These are phyloP conservation scores for Himalopsyche kuldschensis DNA, from an alignment of 2,888 invertebrate species.

Conservation along the genomic window DNA sequence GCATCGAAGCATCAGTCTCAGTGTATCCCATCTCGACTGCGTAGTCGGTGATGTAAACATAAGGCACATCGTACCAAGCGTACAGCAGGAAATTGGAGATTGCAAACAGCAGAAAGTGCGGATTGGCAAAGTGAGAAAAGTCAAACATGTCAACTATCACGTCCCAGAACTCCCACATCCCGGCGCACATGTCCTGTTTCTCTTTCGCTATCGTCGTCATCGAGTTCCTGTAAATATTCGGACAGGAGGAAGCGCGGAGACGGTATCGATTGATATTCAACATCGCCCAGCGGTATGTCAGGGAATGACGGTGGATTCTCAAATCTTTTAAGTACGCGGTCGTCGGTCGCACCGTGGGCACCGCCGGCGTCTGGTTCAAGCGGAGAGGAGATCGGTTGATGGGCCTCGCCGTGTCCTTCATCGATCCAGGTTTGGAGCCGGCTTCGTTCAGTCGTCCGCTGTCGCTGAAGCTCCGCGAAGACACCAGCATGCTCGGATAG, in stretches of 20 bases:
- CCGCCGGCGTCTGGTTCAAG: slow-evolving; percentile 50
- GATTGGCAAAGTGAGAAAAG: slow-evolving; percentile 77
- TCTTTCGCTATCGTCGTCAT: slow-evolving; percentile 85
- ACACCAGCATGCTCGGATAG: slow-evolving; percentile 72
- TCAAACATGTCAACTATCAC: slow-evolving; percentile 77
- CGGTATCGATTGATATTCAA: slow-evolving; percentile 80
- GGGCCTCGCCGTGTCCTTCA: slow-evolving; percentile 46
- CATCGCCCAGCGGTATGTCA: slow-evolving; percentile 86
- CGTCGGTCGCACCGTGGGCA: slow-evolving; percentile 56
- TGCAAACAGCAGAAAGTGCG: slow-evolving; percentile 75
- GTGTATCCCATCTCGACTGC: slow-evolving; percentile 72
- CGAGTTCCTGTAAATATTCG: slow-evolving; percentile 85
- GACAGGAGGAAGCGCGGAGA: slow-evolving; percentile 83
- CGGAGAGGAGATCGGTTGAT: slow-evolving; percentile 51
- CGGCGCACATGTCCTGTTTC: slow-evolving; percentile 73
- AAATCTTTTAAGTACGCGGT: slow-evolving; percentile 75
- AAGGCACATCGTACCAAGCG: slow-evolving; percentile 92
- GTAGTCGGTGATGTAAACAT: slow-evolving; percentile 85
- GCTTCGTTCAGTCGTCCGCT: slow-evolving; percentile 52
- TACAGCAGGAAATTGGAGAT: slow-evolving; percentile 88
- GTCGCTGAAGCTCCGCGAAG: slow-evolving; percentile 75
- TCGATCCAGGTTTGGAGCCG: slow-evolving; percentile 40
- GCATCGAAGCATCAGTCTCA: slow-evolving; percentile 73
- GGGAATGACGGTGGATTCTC: slow-evolving; percentile 73
- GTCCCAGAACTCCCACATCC: slow-evolving; percentile 77